Percentiles rank a stretch among this genome's conserved stretches.
Conservation (phyloP, 1,140 invertebrate genomes). For the Pantala flavescens region DNA sequence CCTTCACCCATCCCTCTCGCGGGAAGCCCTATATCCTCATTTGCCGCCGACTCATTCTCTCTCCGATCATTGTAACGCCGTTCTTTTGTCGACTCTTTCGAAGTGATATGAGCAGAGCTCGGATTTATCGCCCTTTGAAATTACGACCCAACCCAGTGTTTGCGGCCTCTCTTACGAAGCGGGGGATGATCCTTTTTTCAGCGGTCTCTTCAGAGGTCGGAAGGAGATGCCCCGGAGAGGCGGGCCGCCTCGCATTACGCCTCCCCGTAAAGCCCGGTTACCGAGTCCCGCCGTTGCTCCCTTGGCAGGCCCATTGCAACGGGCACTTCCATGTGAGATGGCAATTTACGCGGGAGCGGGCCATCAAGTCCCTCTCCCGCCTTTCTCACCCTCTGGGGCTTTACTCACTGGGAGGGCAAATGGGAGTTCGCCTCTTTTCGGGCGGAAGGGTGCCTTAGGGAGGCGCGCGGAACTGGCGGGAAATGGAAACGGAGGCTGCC, state of each 20-base stretch:
- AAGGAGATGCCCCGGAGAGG: not conserved
- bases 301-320: not conserved
- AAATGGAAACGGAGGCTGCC: not conserved
- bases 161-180: not conserved
- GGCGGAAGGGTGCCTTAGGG: not conserved
- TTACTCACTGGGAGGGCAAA: not conserved
- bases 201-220: not conserved
- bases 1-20: not conserved
- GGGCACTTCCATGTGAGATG: not conserved
- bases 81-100: not conserved
- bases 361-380: not conserved
- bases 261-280: not conserved
- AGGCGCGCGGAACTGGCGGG: not conserved
- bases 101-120: not conserved
- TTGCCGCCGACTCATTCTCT: not conserved
- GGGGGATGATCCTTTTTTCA: not conserved
- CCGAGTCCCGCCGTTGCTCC: not conserved
- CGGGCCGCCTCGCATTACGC: not conserved
- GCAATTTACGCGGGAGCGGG: not conserved
- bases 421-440: not conserved
- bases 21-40: not conserved
- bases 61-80: not conserved
- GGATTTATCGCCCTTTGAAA: conserved; percentile 5
- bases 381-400: not conserved
- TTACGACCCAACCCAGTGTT: not conserved